Conservation (phyloP, 2,113 vertebrate species). For the Eleginops maclovinus region DNA sequence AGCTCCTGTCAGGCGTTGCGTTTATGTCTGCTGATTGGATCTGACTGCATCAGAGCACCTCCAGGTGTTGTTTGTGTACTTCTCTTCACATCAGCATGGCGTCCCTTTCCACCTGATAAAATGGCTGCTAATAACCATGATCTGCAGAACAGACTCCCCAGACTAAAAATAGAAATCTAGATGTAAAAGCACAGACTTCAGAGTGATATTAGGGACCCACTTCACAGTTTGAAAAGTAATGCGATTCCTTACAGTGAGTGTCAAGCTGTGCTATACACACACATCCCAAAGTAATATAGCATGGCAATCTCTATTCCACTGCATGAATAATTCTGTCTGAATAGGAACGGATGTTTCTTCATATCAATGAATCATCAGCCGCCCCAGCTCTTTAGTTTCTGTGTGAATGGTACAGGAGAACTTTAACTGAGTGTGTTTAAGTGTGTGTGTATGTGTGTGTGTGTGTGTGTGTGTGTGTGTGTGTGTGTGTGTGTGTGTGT, state of each 20-base stretch:
- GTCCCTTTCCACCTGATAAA: slow-evolving; percentile 41
- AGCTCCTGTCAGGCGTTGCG: slow-evolving; percentile 16
- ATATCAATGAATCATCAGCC: slow-evolving; percentile 81
- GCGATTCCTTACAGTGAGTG: slow-evolving; percentile 64
- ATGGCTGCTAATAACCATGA: slow-evolving; percentile 22
- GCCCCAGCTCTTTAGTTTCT: slow-evolving; percentile 62
- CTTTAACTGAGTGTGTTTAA: slow-evolving; percentile 31
- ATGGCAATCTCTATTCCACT: slow-evolving; percentile 71
- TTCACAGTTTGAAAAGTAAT: slow-evolving; percentile 78
- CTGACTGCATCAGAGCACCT: slow-evolving; percentile 55
- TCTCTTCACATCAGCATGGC: slow-evolving; percentile 34
- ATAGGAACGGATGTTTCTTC: slow-evolving; percentile 76
- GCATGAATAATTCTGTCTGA: slow-evolving; percentile 86
- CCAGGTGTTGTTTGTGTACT: slow-evolving; percentile 70
- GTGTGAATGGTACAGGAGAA: slow-evolving; percentile 47
- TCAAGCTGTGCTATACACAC: slow-evolving; percentile 69
- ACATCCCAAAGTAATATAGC: slow-evolving; percentile 74
- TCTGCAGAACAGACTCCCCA: slow-evolving; percentile 47
- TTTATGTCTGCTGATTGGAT: slow-evolving; percentile 53
- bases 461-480: slow-evolving; percentile 10
- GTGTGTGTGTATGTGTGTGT: not conserved
- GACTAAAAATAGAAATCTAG: slow-evolving; percentile 74
- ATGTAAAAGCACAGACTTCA: slow-evolving; percentile 72
- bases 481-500: not conserved
- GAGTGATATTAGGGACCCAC: slow-evolving; percentile 71